Base-by-base conservation (phyloP, 2,113 vertebrate genomes). In the Sprattus sprattus region DNA sequence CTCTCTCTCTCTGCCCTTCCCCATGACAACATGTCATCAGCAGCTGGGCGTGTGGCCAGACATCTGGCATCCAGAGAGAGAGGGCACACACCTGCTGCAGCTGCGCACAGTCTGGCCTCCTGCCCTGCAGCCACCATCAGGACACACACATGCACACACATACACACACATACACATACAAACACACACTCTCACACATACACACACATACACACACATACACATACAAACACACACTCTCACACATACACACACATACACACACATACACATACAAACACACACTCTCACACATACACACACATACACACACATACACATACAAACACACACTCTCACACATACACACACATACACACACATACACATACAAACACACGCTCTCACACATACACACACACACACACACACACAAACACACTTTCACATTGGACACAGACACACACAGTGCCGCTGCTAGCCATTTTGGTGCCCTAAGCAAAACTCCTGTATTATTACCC, bases 61-160 rank as follows among this genome's bases (percentile, higher is more conserved):
- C 54, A 60, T 60, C 54, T 60, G 54, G 54, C 54, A 20, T 20
- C 18, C 6, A 4, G 54, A 7, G 71, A 60, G 22, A 10, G 71
- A 20, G 45, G 25, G 83, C 45, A 25, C 9, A 50, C 47, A 84
- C 82, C 87, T 88, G 80, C 57, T 84, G 82, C 54, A 49, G 57
- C 15, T 82, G 45, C 16, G 57, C 81, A 39, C 81, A 60, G 60
- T 47, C 54, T 82, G 75, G 71, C 81, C 84, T 86, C 84, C 54
- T 45, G 84, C 71, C 71, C 25, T 84, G 46, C 9, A 45, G 67
- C 54, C 85, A 39, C 71, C 71, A 39, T 44, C 71, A 78, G 67
- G 28, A 75, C 28, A 78, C 75, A 25, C 57, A 85, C 18, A 32
- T 45, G 8, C 57, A 13, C 82, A 83, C 60, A 44, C 67, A 86